Evolutionary conservation across 2,888 invertebrate species (phyloP).

Genomic region (Dynastes grantii): DNA sequence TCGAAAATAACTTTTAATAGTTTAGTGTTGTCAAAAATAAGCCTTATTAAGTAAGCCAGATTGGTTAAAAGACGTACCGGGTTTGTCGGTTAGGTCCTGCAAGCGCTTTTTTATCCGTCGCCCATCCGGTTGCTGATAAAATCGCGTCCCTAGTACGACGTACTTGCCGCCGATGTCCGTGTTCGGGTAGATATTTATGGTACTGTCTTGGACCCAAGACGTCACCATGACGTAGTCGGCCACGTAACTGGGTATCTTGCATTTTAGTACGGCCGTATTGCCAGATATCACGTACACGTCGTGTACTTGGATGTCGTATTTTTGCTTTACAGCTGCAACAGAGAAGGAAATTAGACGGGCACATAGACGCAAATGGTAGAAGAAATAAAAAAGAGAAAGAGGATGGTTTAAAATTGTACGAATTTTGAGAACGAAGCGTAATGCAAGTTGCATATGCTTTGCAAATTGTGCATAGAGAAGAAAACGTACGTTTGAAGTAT

Average conservation of each 20-base stretch:
- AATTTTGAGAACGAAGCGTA: no score
- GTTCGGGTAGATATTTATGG: conserved; percentile 84
- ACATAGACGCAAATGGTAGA: background rate
- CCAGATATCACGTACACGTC: conserved; percentile 94
- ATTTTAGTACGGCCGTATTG: conserved; percentile 91
- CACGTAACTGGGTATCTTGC: conserved; percentile 91
- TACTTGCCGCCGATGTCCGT: conserved; percentile 84
- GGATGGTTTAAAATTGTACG: no score
- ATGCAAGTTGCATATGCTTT: no score
- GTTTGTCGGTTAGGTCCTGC: conserved; percentile 87
- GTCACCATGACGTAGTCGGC: conserved; percentile 90
- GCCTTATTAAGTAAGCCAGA: no score
- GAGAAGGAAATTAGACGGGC: conserved; percentile 37
- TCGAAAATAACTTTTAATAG: no score
- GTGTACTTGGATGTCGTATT: conserved; percentile 91
- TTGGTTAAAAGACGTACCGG: conserved; percentile 65
- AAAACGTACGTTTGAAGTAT: no score
- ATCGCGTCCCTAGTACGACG: conserved; percentile 83
- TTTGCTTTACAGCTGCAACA: conserved; percentile 84
- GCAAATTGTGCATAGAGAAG: no score
- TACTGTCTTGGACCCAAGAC: conserved; percentile 91
- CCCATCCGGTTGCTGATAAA: conserved; percentile 84
- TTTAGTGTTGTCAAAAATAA: no score
- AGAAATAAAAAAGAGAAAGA: background rate
- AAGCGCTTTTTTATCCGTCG: conserved; percentile 86